Conservation (phyloP, 2,797 vertebrate species). For the Naso thynnoides region DNA sequence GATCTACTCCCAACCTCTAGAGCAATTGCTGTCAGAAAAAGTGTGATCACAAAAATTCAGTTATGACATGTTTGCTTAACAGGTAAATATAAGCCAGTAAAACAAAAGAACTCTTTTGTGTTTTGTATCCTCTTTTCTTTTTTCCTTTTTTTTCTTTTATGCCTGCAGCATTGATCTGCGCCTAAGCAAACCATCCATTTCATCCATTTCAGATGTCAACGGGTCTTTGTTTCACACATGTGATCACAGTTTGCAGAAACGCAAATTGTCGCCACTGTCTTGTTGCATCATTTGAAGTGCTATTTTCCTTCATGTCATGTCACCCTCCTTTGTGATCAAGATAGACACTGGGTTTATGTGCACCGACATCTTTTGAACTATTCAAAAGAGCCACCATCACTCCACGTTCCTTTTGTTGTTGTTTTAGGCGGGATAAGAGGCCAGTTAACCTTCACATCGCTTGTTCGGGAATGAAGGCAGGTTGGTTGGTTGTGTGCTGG, state of each 20-base stretch:
- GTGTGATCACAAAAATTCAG: conserved; percentile 64
- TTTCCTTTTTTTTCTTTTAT: conserved; percentile 15
- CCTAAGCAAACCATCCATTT: conserved; percentile 59
- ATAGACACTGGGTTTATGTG: conserved; percentile 50
- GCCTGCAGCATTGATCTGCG: conserved; percentile 63
- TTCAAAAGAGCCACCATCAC: conserved; percentile 60
- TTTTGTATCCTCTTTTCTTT: conserved; percentile 26
- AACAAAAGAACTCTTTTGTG: conserved; percentile 17
- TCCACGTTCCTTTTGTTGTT: conserved; percentile 69
- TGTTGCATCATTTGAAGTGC: conserved; percentile 75
- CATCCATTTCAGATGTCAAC: conserved; percentile 72
- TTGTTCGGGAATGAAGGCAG: conserved; percentile 54
- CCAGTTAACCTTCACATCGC: conserved; percentile 71
- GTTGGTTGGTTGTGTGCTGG: conserved; percentile 29
- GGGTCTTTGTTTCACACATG: conserved; percentile 69
- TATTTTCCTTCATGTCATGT: conserved; percentile 61
- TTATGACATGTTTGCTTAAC: conserved; percentile 72
- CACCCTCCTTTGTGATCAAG: conserved; percentile 68
- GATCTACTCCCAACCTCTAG: conserved; percentile 74
- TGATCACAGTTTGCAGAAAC: conserved; percentile 75
- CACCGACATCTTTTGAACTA: conserved; percentile 68
- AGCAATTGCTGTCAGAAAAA: conserved; percentile 74
- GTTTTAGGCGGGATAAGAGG: conserved; percentile 69
- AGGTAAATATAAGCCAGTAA: conserved; percentile 71
- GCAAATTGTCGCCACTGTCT: conserved; percentile 71